phyloP scores from a whole-genome alignment of 1,140 invertebrate genomes.

The Phymorhynchus buccinoides region DNA sequence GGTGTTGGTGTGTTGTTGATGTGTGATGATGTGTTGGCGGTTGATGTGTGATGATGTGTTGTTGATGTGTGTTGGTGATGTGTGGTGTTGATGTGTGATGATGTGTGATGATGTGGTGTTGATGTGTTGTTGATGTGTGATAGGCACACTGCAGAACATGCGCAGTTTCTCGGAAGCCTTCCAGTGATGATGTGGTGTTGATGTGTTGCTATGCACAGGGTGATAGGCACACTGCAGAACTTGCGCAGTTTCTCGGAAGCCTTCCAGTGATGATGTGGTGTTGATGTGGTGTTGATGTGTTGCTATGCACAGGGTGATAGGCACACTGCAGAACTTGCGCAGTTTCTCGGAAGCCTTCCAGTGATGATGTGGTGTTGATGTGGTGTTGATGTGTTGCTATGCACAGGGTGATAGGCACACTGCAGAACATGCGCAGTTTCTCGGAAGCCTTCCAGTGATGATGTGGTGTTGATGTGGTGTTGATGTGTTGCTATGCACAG shows the following conservation, averaged over 20 bases:
- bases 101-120: neutral
- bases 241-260: neutral
- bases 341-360: slow-evolving; percentile 73
- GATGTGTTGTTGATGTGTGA: too few relatives aligned
- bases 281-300: neutral
- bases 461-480: neutral
- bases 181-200: slow-evolving; percentile 54
- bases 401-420: slow-evolving; percentile 66
- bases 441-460: slow-evolving; percentile 70
- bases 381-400: slow-evolving; percentile 8
- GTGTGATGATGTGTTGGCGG: too few relatives aligned
- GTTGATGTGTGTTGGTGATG: too few relatives aligned
- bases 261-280: too few relatives aligned
- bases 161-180: slow-evolving; percentile 71
- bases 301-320: slow-evolving; percentile 62
- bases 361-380: slow-evolving; percentile 48
- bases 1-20: too few relatives aligned
- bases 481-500: slow-evolving; percentile 46
- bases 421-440: slow-evolving; percentile 69
- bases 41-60: too few relatives aligned
- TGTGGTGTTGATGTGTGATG: too few relatives aligned
- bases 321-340: slow-evolving; percentile 63
- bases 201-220: neutral
- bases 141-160: slow-evolving; percentile 66
- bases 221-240: neutral